Percentiles rank a stretch among this genome's conserved stretches.
Conservation (phyloP, 2,888 invertebrate genomes). For the Lacanobia wlatinum region DNA sequence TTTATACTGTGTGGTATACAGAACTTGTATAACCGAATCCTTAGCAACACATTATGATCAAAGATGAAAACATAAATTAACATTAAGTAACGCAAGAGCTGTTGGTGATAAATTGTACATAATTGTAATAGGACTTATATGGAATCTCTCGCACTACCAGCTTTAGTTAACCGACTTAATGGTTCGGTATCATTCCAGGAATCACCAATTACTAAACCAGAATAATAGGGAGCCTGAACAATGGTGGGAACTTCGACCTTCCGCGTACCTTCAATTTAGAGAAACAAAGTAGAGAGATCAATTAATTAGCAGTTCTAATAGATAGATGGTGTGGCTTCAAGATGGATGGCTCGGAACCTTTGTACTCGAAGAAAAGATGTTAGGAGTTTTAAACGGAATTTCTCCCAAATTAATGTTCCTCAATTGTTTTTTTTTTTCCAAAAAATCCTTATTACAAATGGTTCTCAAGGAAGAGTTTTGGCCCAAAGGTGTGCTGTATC, state of each 20-base stretch:
- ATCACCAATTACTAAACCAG: slow-evolving; percentile 47
- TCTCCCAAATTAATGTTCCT: not conserved
- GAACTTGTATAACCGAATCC: slow-evolving; percentile 1
- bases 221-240: slow-evolving; percentile 48
- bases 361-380: slow-evolving; percentile 4
- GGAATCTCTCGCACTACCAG: not conserved
- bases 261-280: slow-evolving; percentile 45
- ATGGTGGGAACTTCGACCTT: slow-evolving; percentile 41
- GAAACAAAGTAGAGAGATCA: slow-evolving; percentile 60
- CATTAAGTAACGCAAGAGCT: slow-evolving; percentile 1
- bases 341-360: slow-evolving; percentile 35
- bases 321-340: slow-evolving; percentile 39
- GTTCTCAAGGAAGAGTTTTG: no score
- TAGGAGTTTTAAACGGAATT: not conserved
- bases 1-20: not conserved
- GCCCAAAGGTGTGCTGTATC: no score
- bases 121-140: slow-evolving; percentile 24
- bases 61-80: slow-evolving; percentile 26
- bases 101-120: slow-evolving; percentile 8
- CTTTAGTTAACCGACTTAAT: slow-evolving; percentile 25
- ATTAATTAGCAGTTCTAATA: slow-evolving; percentile 59
- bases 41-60: slow-evolving; percentile 8
- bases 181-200: slow-evolving; percentile 23
- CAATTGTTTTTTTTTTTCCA: no score
- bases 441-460: no score